These are phyloP conservation scores for Hydrotaea cyrtoneurina DNA, from an alignment of 2,888 invertebrate species.

Conservation along the genomic window DNA sequence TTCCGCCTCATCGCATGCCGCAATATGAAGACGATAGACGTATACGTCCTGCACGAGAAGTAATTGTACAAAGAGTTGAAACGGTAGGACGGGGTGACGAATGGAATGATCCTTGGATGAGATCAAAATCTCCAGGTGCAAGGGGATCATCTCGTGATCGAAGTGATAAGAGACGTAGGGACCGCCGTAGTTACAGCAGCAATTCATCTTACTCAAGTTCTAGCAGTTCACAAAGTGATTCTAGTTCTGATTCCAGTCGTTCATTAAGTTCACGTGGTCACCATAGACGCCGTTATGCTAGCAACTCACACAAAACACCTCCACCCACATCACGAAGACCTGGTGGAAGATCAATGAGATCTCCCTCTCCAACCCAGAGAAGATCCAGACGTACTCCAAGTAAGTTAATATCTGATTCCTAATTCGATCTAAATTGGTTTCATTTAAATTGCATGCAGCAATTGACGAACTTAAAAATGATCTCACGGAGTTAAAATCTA, in stretches of 20 bases:
- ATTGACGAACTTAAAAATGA: conserved; percentile 32
- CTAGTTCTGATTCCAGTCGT: conserved; percentile 83
- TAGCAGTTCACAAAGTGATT: conserved; percentile 88
- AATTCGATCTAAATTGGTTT: conserved; percentile 1
- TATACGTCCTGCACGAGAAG: conserved; percentile 86
- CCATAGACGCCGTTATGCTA: conserved; percentile 77
- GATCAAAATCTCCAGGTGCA: conserved; percentile 85
- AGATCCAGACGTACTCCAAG: conserved; percentile 78
- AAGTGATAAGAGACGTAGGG: conserved; percentile 76
- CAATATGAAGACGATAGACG: conserved; percentile 83
- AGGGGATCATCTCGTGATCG: conserved; percentile 76
- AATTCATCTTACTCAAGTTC: conserved; percentile 80
- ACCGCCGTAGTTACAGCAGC: conserved; percentile 79
- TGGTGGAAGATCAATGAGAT: conserved; percentile 72
- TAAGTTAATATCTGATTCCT: conserved; percentile 69
- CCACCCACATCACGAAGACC: conserved; percentile 72
- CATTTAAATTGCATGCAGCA: conserved; percentile 29
- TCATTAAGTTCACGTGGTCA: conserved; percentile 76
- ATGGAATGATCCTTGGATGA: conserved; percentile 98
- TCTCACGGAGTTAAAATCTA: conserved; percentile 29
- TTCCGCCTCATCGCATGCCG: conserved; percentile 83
- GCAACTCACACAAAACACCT: conserved; percentile 75
- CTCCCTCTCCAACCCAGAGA: conserved; percentile 75
- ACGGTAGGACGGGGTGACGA: conserved; percentile 87
- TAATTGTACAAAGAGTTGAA: conserved; percentile 88